Conservation (phyloP, 1,140 invertebrate species). For the Helicorthomorpha holstii region DNA sequence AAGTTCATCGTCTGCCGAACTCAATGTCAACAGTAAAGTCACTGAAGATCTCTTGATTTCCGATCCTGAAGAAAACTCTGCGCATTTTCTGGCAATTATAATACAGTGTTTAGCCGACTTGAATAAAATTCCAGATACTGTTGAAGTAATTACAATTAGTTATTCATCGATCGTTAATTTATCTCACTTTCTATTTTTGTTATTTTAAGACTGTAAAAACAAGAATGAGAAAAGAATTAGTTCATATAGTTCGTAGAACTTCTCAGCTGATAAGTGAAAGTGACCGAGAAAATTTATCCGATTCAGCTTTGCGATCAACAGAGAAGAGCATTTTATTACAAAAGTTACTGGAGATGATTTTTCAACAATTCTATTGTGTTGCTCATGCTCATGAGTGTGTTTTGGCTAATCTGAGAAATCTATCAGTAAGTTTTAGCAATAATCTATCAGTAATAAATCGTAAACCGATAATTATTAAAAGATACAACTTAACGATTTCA, state of each 20-base stretch:
- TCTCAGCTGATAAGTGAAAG: conserved; percentile 52
- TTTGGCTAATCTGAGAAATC: conserved; percentile 28
- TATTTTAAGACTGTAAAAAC: conserved; percentile 48
- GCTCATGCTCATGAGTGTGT: conserved; percentile 47
- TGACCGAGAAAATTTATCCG: background rate
- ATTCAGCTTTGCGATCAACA: conserved; percentile 16
- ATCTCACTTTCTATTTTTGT: background rate
- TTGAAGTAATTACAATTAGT: conserved; percentile 40
- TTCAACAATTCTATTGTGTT: conserved; percentile 53
- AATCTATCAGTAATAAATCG: background rate
- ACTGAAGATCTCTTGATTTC: conserved; percentile 39
- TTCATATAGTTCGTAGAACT: conserved; percentile 53
- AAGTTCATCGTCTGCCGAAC: too few species aligned
- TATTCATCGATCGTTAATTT: background rate
- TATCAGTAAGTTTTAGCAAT: background rate
- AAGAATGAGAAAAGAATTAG: conserved; percentile 59
- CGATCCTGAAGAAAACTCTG: conserved; percentile 47
- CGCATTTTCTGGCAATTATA: conserved; percentile 56
- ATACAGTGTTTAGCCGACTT: conserved; percentile 72
- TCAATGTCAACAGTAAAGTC: too few species aligned
- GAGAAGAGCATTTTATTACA: conserved; percentile 17
- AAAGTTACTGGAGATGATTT: conserved; percentile 34
- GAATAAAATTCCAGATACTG: conserved; percentile 62
- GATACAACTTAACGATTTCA: background rate
- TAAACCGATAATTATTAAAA: too few species aligned